Conservation (phyloP, 2,888 invertebrate species). For the Dione juno region DNA sequence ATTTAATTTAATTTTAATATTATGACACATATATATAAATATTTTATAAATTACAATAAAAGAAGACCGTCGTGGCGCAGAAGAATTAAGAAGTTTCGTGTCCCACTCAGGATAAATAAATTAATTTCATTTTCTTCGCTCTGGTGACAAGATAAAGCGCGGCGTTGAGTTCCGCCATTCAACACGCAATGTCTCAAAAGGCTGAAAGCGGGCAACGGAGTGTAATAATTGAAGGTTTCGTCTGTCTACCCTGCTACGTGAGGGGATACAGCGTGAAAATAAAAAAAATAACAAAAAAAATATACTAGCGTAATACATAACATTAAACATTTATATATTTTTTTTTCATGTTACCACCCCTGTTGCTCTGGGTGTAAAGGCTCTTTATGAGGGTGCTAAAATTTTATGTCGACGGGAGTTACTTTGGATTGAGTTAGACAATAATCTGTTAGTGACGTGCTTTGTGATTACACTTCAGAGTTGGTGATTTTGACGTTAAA, state of each 20-base stretch:
- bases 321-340: constrained; percentile 4
- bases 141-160: background rate
- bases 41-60: too few species aligned
- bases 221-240: background rate
- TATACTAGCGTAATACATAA: background rate
- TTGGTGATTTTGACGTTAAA: background rate
- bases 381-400: constrained; percentile 54
- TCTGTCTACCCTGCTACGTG: too few species aligned
- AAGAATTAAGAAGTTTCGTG: too few species aligned
- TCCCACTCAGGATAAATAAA: too few species aligned
- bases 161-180: background rate
- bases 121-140: too few species aligned
- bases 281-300: background rate
- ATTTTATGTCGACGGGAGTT: constrained; percentile 51
- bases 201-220: background rate
- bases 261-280: too few species aligned
- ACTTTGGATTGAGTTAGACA: constrained; percentile 51
- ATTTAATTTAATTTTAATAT: too few species aligned
- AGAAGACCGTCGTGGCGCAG: too few species aligned
- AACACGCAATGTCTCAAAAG: background rate
- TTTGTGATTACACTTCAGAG: constrained; percentile 19
- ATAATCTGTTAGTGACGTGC: constrained; percentile 47
- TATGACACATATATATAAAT: too few species aligned
- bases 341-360: constrained; percentile 7
- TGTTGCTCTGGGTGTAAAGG: constrained; percentile 33